phyloP scores from a whole-genome alignment of 2,797 vertebrate species.

The Lutjanus campechanus region DNA sequence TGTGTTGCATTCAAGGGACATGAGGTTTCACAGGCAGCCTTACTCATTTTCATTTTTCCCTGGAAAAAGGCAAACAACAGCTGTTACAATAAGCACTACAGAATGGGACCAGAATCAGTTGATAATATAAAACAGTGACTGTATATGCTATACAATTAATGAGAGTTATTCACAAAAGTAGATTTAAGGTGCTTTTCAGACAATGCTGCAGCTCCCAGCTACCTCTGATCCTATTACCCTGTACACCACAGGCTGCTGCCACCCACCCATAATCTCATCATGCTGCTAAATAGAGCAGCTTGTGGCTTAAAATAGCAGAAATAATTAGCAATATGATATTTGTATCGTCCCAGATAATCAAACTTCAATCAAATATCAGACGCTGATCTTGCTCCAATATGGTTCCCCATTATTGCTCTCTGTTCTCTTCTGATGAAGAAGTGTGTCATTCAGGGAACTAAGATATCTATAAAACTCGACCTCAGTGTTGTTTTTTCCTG shows the following conservation, averaged over 20 bases:
- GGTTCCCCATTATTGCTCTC: not conserved
- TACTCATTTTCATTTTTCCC: not conserved
- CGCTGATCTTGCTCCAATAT: not conserved
- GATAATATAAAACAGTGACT: not conserved
- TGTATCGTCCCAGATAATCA: too few relatives aligned
- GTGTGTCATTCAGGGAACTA: not conserved
- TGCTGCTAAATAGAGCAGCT: too few relatives aligned
- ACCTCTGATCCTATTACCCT: too few relatives aligned
- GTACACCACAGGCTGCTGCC: too few relatives aligned
- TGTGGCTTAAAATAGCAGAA: too few relatives aligned
- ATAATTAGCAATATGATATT: not conserved
- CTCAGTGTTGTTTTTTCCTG: not conserved
- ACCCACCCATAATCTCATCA: too few relatives aligned
- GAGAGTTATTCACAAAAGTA: not conserved
- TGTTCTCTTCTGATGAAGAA: not conserved
- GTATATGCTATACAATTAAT: too few relatives aligned
- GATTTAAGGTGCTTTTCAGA: not conserved
- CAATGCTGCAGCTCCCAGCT: too few relatives aligned
- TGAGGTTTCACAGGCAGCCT: too few relatives aligned
- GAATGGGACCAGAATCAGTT: not conserved
- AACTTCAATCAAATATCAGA: not conserved
- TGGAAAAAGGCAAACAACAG: not conserved
- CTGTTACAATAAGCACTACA: not conserved
- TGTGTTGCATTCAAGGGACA: too few relatives aligned
- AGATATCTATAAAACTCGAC: too few relatives aligned